Base-by-base conservation (phyloP, 2,888 invertebrate species). In the Zygaena filipendulae region DNA sequence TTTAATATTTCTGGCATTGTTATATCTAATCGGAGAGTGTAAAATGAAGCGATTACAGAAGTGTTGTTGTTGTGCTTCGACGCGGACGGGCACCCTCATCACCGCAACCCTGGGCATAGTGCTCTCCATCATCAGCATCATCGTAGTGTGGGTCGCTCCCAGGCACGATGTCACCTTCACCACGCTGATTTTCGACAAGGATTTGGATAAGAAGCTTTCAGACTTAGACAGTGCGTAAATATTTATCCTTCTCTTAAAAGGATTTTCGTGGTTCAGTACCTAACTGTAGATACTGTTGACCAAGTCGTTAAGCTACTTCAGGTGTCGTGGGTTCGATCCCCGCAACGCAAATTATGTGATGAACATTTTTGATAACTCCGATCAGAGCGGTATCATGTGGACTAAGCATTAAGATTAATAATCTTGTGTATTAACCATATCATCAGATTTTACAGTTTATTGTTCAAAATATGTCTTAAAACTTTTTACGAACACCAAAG, bases 161-260 rank as follows among this genome's bases (percentile, higher is more conserved):
- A 81, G 74, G 23, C 79, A 82, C 26, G 79, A 83, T 32, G 83
- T 90, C 24, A 85, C 87, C 44, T 87, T 90, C 66, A 87, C 85
- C 54, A 91, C 91, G n/a, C 88, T 91, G 52, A 80, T 92, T 21
- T 83, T 92, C 40, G 88, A 89, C 53, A 84, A 85, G 49, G 66
- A 70, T 5, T 61, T 64, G 20, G 74, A 75, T 38, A 70, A 45
- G 38, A 64, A 59, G 32, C 62, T 91, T 21, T 84, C 88, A 46
- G 83, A 86, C 46, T 80, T 81, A 49, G 82, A 86, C 54, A 87
- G 85, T 85, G 53, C 69, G 81, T 74, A 26, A 23, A 16, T 16
- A 16, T 16, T 16, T 16, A 7, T 16, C 16, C 16, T 16, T 6
- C 16, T 16, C 4, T 16, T 23, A 11, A n/a, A 10, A 38, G n/a